Evolutionary conservation across 2,797 vertebrate species (phyloP), one percentile per base, ranked within the genome.

Genomic region (Antennarius maculatus): DNA sequence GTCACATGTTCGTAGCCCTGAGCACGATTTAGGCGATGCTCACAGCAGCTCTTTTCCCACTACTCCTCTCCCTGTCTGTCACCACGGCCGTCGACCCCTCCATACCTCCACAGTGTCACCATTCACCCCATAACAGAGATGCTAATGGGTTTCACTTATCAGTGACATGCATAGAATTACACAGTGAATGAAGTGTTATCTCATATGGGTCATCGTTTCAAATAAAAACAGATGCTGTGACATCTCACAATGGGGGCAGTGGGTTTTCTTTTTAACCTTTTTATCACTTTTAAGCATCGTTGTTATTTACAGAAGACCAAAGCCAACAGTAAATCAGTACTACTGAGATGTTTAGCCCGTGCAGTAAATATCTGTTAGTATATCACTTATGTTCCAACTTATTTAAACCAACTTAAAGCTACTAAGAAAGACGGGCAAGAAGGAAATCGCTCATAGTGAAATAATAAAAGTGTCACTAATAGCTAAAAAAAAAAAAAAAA

Each of bases 11-110:
- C 64, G 54, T 66, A 54, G 79, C 86, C 79, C 61, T 27, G 65
- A 83, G 84, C 76, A 45, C 7, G 72, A 71, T 69, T 78, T 56
- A 29, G 76, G 84, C 84, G 41, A 71, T 7, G 69, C 77, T 77
- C 53, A 53, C 57, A 79, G 81, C 61, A 74, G 48, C 55, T 61
- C 37, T 28, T 61, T 69, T 69, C 69, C 69, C 69, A 54, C 50
- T 59, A 10, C 50, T 41, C 39, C 50, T 70, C 69, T 82, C 48
- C 42, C 56, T 65, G 47, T 49, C 62, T 66, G 60, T 68, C 73
- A 71, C 56, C 52, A 63, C 51, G 66, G n/a, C 45, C 37, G 61
- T 58, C 18, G 1, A 31, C 75, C 15, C 61, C 34, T 42, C 29
- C 51, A 17, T 46, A n/a, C 9, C 16, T 46, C 27, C 31, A 61